Conservation (phyloP, 2,113 vertebrate species). For the Prunella fulvescens region DNA sequence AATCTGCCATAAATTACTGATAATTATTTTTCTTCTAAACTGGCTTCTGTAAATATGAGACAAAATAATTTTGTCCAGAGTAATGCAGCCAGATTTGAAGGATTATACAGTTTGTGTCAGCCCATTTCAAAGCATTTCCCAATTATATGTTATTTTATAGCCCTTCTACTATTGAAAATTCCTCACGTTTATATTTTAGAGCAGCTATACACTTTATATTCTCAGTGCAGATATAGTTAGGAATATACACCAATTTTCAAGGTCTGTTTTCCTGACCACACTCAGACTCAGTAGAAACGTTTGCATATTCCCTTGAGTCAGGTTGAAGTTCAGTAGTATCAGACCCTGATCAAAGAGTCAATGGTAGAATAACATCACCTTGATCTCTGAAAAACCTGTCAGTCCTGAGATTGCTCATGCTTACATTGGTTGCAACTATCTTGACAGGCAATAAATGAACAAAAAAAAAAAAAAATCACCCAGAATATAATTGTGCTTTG, state of each 20-base stretch:
- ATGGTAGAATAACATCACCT: neutral
- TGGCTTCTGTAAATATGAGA: neutral
- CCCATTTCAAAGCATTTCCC: neutral
- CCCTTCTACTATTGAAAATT: neutral
- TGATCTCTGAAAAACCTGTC: slow-evolving; percentile 22
- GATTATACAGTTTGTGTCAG: neutral
- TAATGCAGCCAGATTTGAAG: neutral
- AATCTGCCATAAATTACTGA: neutral
- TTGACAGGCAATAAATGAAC: neutral
- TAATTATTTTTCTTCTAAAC: neutral
- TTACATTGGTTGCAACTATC: neutral
- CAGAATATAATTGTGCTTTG: neutral
- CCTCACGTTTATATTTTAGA: neutral
- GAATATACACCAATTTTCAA: neutral
- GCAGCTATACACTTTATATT: neutral
- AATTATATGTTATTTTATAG: neutral
- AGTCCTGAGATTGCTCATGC: neutral
- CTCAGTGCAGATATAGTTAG: neutral
- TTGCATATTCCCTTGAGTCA: slow-evolving; percentile 25
- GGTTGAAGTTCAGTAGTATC: slow-evolving; percentile 15
- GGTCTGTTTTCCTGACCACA: neutral
- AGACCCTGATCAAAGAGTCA: slow-evolving; percentile 26
- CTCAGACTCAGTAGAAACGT: neutral
- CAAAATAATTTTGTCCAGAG: neutral
- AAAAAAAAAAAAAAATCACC: neutral